Evolutionary conservation across 1,140 invertebrate species (phyloP), one percentile per base, ranked within the genome.

Genomic region (Formica selysi): DNA sequence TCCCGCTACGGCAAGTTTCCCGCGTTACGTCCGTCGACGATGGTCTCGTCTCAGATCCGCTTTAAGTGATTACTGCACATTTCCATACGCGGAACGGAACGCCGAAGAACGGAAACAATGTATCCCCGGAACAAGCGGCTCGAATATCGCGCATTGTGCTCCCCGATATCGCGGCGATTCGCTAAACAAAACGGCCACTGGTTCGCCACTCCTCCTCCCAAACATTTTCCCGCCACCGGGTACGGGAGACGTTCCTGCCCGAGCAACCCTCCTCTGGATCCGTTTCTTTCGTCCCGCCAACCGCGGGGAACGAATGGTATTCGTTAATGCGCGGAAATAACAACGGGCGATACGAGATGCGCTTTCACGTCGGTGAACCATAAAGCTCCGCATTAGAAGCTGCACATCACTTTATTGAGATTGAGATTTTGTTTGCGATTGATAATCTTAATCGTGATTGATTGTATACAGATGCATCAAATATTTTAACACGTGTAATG

Each of bases 11-110:
- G 6, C 64, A 38, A 67, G 29, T 41, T 41, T 41, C 8, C 16
- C 16, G 62, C 41, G 38, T 26, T 54, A 32, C 16, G 8, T 48
- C 10, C 67, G 54, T 44, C 32, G 62, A 79, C 2, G 62, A 51
- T 81, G 38, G 78, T 41, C 79, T 48, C 54, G 26, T 68, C 13
- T 62, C 67, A 83, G 68, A 83, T 83, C 79, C 54, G 79, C 79
- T 83, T 83, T 83, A 83, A 83, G 79, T 83, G 68, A 83, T 83
- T 83, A 74, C 79, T 74, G 38, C 54, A 51, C 48, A 73, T 83
- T 74, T 83, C 79, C 68, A 83, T 83, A 83, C 68, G 38, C 68
- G 29, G 11, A 16, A 26, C 67, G 19, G 68, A 61, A 73, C 11
- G 51, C 67, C 51, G 79, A 73, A 83, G 68, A 83, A 73, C 38